Evolutionary conservation across 2,888 invertebrate genomes (phyloP), one percentile per base, ranked within the genome.

Genomic region (Drosophila mulleri): DNA sequence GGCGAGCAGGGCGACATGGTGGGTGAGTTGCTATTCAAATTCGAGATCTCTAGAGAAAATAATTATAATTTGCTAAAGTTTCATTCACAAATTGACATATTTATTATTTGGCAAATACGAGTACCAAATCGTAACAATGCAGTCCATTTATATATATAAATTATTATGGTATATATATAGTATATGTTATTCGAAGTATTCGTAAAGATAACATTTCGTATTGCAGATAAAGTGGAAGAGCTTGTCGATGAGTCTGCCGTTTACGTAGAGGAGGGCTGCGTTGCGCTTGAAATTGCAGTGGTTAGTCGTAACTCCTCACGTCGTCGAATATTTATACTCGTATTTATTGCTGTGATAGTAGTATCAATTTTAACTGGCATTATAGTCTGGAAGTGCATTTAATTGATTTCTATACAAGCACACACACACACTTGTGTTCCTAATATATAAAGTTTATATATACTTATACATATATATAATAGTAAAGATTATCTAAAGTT

Each of bases 221-320:
- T 75, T 26, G 23, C 93, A 98, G 98, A 97, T 92, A 95, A 96
- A 7, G 97, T 98, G 80, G 97, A 97, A 92, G 96, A 95, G 83
- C 96, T 95, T 93, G 96, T 98, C 88, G 97, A 97, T 88, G 94
- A 94, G 67, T 95, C 96, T 1, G 94, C 95, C 57, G 94, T 94
- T 4, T 94, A 96, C 82, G 96, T 98, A 4, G 97, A 97, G 91
- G 93, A 95, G 18, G 98, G 97, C 0, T 94, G 95, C 8, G 95
- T 95, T 74, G 96, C 98, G 86, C 92, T 98, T 48, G 94, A 95
- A 18, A 97, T 97, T 92, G 98, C 98, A 20, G 95, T 96, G 37
- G 94, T 95, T 81, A 95, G 97, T 93, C 96, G 97, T 93, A 96
- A 96, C 91, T 5, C 11, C 8, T 26, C 47, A 0, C 47, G n/a